Conservation (phyloP, 1,140 invertebrate species). For the Bombus terrestris region DNA sequence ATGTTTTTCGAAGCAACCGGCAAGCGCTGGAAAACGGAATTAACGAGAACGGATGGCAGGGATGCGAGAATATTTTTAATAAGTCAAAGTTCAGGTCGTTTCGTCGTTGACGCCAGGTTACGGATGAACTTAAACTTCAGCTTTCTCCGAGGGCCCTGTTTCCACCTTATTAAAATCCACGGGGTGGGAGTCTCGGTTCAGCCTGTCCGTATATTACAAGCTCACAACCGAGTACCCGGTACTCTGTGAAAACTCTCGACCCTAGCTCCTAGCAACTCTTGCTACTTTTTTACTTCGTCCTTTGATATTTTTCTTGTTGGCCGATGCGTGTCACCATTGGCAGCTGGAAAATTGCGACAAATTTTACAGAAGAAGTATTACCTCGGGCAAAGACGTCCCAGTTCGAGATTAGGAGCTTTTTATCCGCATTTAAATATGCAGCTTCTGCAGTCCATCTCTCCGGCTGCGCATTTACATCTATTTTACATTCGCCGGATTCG, state of each 20-base stretch:
- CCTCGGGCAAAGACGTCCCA: not conserved
- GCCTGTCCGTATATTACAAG: constrained; percentile 26
- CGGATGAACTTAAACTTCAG: constrained; percentile 19
- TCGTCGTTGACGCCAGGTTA: constrained; percentile 6
- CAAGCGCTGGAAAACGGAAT: not conserved
- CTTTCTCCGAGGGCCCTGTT: constrained; percentile 12
- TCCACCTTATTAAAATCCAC: constrained; percentile 48
- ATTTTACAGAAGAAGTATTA: not conserved
- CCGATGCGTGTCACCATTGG: not conserved
- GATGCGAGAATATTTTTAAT: constrained; percentile 45
- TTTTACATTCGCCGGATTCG: constrained; percentile 43
- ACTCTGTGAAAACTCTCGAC: not conserved
- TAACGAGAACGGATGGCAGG: not conserved
- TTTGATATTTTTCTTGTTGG: not conserved
- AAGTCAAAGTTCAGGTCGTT: constrained; percentile 42
- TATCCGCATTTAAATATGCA: constrained; percentile 49
- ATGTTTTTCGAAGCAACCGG: not conserved
- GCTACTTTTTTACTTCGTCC: not conserved
- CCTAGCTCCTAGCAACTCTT: not conserved
- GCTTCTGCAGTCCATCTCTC: not conserved
- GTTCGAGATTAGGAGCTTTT: constrained; percentile 28
- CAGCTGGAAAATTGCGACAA: not conserved
- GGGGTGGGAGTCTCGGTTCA: not conserved
- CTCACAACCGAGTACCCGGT: not conserved
- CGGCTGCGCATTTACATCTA: constrained; percentile 29